Percentiles rank a stretch among this genome's conserved stretches.
phyloP scores from a whole-genome alignment of 2,113 vertebrate genomes.

The Sphyrna mokarran region DNA sequence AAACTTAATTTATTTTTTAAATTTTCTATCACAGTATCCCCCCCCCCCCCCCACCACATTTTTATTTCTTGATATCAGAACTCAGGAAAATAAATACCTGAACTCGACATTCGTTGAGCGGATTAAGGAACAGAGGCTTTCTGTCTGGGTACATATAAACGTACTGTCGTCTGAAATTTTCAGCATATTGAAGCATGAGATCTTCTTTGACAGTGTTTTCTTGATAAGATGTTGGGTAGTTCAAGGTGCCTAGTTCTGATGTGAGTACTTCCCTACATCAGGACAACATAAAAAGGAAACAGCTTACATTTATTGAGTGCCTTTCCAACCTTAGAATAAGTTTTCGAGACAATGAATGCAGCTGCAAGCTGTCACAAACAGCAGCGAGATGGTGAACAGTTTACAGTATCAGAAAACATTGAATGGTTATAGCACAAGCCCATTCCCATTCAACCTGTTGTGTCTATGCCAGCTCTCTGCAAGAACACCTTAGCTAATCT shows the following conservation, averaged over 20 bases:
- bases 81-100: constrained; percentile 53
- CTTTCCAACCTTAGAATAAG: background rate
- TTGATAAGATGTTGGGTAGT: constrained; percentile 62
- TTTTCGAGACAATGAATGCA: background rate
- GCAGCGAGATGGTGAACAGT: background rate
- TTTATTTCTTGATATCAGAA: background rate
- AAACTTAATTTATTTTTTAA: background rate
- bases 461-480: no score
- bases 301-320: background rate
- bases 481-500: no score
- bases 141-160: constrained; percentile 68
- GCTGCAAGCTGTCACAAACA: background rate
- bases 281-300: background rate
- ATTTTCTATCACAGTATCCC: background rate
- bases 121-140: constrained; percentile 67
- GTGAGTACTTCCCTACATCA: background rate
- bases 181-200: constrained; percentile 57
- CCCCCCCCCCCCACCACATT: no score
- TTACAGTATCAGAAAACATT: background rate
- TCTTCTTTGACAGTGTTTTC: constrained; percentile 61
- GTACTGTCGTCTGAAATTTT: constrained; percentile 72
- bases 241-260: constrained; percentile 44
- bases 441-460: background rate
- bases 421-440: background rate
- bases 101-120: constrained; percentile 70